phyloP scores from a whole-genome alignment of 2,797 vertebrate genomes.

The Aythya fuligula region DNA sequence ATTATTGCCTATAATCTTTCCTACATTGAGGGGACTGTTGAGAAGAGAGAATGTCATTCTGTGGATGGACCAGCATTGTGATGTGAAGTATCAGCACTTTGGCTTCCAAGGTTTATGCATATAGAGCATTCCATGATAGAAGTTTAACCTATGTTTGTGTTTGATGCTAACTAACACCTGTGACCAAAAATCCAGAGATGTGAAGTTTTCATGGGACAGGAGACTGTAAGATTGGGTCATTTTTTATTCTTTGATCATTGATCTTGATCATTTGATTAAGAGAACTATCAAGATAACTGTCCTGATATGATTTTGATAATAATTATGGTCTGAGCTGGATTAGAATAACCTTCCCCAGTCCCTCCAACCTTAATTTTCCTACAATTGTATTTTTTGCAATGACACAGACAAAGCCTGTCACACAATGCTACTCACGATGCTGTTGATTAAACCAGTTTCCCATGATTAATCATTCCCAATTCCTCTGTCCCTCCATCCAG shows the following conservation, averaged over 20 bases:
- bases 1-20: not conserved
- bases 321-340: not conserved
- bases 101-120: not conserved
- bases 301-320: not conserved
- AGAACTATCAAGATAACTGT: not conserved
- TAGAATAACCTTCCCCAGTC: not conserved
- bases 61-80: not conserved
- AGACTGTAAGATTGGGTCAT: not conserved
- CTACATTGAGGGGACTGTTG: not conserved
- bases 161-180: not conserved
- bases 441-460: slow-evolving; percentile 8
- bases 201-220: not conserved
- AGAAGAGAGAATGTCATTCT: not conserved
- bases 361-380: not conserved
- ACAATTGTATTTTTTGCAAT: not conserved
- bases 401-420: not conserved
- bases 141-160: not conserved
- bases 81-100: not conserved
- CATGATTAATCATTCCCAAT: not conserved
- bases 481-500: not conserved
- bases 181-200: not conserved
- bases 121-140: not conserved
- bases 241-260: not conserved
- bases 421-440: not conserved
- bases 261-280: not conserved